These are phyloP conservation scores for Drosophila albomicans DNA, from an alignment of 1,140 invertebrate species.

Conservation along the genomic window DNA sequence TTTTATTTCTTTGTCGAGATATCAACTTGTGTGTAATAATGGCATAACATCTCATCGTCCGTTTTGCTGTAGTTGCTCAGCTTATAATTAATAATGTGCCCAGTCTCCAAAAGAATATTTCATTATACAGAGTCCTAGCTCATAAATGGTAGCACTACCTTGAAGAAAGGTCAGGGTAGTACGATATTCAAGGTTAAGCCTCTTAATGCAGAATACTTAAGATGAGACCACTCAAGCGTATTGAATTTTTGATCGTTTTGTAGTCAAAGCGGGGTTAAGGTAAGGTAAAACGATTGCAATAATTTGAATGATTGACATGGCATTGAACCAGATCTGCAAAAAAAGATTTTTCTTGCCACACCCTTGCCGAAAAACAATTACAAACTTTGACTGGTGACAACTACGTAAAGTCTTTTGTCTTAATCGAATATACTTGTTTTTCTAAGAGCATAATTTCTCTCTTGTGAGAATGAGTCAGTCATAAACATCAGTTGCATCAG, in stretches of 20 bases:
- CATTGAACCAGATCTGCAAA: slow-evolving; percentile 64
- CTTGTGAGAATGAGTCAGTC: slow-evolving; percentile 49
- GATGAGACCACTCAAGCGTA: background rate
- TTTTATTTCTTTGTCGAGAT: too few species aligned
- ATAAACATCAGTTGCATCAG: slow-evolving; percentile 8
- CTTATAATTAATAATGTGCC: too few species aligned
- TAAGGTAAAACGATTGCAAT: slow-evolving; percentile 9
- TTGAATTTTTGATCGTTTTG: too few species aligned
- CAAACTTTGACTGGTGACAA: slow-evolving; percentile 13
- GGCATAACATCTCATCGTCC: too few species aligned
- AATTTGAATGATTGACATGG: slow-evolving; percentile 47
- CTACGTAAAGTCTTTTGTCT: slow-evolving; percentile 56
- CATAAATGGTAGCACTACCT: background rate
- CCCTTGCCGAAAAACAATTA: slow-evolving; percentile 32
- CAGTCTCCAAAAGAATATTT: background rate
- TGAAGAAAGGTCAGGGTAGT: slow-evolving; percentile 28
- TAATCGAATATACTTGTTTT: slow-evolving; percentile 46
- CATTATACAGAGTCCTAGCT: background rate
- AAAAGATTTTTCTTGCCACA: slow-evolving; percentile 49
- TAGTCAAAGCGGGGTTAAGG: slow-evolving; percentile 18
- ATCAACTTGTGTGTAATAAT: too few species aligned
- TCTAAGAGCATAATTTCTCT: slow-evolving; percentile 30
- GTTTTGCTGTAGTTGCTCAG: too few species aligned
- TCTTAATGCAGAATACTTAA: slow-evolving; percentile 14
- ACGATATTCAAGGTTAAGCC: slow-evolving; percentile 5